Percentiles rank a stretch among this genome's conserved stretches.
Conservation (phyloP, 2,113 vertebrate species). For the Phaetusa simplex region DNA sequence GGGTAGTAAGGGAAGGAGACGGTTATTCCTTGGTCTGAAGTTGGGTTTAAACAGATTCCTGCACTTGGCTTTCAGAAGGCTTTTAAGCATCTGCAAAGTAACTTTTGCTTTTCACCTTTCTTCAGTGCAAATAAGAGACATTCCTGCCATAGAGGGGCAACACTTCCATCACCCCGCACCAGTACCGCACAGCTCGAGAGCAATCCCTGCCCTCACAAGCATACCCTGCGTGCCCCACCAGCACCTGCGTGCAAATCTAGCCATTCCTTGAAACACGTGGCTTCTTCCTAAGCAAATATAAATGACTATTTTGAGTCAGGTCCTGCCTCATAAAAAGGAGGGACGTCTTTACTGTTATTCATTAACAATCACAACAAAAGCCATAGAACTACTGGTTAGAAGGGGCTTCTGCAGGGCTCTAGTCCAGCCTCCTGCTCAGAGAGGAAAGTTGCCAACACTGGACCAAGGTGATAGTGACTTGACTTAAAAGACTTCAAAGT, state of each 20-base stretch:
- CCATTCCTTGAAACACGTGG: accelerated
- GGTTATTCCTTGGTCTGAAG: background rate
- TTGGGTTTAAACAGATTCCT: background rate
- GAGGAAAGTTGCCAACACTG: background rate
- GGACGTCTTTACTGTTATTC: background rate
- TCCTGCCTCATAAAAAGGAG: background rate
- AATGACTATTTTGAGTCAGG: background rate
- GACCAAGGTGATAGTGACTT: background rate
- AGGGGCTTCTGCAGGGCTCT: background rate
- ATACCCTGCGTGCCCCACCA: too few relatives aligned
- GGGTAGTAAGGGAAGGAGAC: background rate
- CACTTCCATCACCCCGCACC: background rate
- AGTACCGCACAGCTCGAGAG: background rate
- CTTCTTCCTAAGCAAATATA: background rate
- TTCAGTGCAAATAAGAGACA: background rate
- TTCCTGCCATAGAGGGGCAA: background rate
- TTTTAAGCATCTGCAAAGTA: background rate
- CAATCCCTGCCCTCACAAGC: background rate
- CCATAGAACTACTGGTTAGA: background rate
- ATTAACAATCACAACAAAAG: background rate
- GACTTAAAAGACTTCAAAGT: background rate
- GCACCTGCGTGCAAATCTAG: background rate
- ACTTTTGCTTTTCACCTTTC: background rate
- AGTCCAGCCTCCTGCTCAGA: background rate
- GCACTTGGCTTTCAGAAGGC: background rate